Evolutionary conservation across 2,888 invertebrate genomes (phyloP).

Genomic region (Meandrusa payeni): DNA sequence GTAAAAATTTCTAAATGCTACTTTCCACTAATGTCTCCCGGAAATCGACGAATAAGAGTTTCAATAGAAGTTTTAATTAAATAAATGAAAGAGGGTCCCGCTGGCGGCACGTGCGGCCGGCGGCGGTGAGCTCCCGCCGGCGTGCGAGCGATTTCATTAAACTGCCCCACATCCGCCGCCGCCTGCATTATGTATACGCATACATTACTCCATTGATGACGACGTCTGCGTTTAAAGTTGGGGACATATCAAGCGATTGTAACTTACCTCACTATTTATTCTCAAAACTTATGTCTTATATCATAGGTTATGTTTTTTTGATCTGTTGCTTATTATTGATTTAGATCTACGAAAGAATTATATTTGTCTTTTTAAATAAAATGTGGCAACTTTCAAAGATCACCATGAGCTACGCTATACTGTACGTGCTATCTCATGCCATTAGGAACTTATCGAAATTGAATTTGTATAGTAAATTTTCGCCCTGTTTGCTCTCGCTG

Average conservation of each 20-base stretch:
- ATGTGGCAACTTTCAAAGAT: no score
- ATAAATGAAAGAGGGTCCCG: slow-evolving; percentile 3
- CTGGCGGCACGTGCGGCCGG: slow-evolving; percentile 1
- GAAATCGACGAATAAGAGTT: slow-evolving; percentile 1
- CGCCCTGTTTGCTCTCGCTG: neutral
- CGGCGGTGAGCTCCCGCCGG: neutral
- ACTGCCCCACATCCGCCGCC: slow-evolving; percentile 8
- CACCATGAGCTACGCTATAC: no score
- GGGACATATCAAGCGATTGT: slow-evolving; percentile 1
- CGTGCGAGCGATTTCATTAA: slow-evolving; percentile 5
- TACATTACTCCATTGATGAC: slow-evolving; percentile 14
- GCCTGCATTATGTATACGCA: slow-evolving; percentile 8
- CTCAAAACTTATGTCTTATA: no score
- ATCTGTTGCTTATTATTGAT: no score
- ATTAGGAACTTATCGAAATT: no score
- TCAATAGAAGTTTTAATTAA: slow-evolving; percentile 6
- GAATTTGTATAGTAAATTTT: no score
- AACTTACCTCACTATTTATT: no score
- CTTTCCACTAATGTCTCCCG: neutral
- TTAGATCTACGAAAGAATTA: no score
- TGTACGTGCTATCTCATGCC: no score
- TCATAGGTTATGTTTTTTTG: no score
- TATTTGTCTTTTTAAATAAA: no score
- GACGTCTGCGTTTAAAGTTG: slow-evolving; percentile 4
- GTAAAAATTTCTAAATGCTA: neutral